Base-by-base conservation (phyloP, 2,888 invertebrate genomes). In the Ichneumoninae sp. region DNA sequence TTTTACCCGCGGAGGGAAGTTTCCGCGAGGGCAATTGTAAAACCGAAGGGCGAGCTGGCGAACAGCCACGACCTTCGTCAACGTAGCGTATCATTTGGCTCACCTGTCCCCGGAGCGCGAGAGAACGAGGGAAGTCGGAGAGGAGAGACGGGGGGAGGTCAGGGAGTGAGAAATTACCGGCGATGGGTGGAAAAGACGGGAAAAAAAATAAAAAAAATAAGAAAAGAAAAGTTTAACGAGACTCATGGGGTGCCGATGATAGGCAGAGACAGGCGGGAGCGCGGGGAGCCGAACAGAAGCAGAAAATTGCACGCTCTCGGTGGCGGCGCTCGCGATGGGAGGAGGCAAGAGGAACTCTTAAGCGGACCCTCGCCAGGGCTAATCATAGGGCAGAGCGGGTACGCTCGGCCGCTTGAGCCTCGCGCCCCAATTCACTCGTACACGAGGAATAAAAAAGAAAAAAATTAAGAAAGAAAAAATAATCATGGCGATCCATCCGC, bases 141-240 rank as follows among this genome's bases (percentile, higher is more conserved):
- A 40, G 50, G 26, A 26, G 26, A 26, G 26, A 26, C 26, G 26
- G 26, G 26, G 26, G 0, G 74, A 65, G 65, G 33, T 33, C 63
- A 50, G 63, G 63, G 74, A 78, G 69, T 19, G 66, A 52, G 44
- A 54, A 81, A 83, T 84, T 83, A 86, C 71, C 63, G 65, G 84
- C 81, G 80, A 73, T 79, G 79, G 81, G 83, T 83, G 70, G 83
- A 76, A 68, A 83, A 76, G 40, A 70, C 74, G 44, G 52, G n/a
- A 40, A 50, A 33, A 70, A 47, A 36, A 66, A 47, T 0, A n/a
- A 19, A n/a, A 52, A 69, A 60, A 33, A 70, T 26, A 77, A 71
- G 60, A 22, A 81, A 80, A 84, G 85, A 85, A 86, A 82, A 80
- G 70, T 84, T 86, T 65, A 70, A 81, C 69, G 85, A 80, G 76